Evolutionary conservation across 1,140 invertebrate species (phyloP), one percentile per base, ranked within the genome.

Genomic region (Trichogramma pretiosum): DNA sequence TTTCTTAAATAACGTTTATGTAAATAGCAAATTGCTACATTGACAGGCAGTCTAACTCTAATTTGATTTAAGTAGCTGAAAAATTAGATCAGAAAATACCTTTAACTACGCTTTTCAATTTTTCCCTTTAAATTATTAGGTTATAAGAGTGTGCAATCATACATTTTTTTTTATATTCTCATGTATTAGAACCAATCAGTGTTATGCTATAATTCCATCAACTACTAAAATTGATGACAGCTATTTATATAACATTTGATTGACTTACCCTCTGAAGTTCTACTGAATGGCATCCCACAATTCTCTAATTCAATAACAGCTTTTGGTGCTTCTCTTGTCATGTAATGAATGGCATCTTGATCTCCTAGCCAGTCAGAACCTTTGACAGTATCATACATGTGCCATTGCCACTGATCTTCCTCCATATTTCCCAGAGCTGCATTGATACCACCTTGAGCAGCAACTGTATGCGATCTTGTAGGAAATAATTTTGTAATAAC

Each of bases 291-390:
- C 89, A 84, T 82, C 89, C 94, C 95, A 70, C 94, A 97, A 73
- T 98, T 98, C 75, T 98, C 95, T 40, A 99, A 74, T 73, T 99
- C 96, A 64, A 93, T 87, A n/a, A 99, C 93, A 55, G 94, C 92
- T 58, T 89, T 84, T 1, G 95, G 94, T 2, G 96, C 96, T 71
- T 99, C 93, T 59, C 85, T 79, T 3, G 94, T 95, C 91, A 99
- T 94, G 69, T 98, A 98, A 69, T 98, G 93, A 60, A 98, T 98
- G 18, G 95, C 94, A 77, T 98, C 92, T 72, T 94, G 89, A 70
- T 98, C 95, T 55, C 96, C 95, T 5, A 98, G 77, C 96, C 96
- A 99, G 79, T 99, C 96, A 35, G 93, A 97, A n/a, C 96, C 95
- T 69, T 99, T 99, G 5, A 99, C 92, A 7, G 96, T 99, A 65